Evolutionary conservation across 2,113 vertebrate species (phyloP), one percentile per base, ranked within the genome.

Genomic region (Antigone vipio): DNA sequence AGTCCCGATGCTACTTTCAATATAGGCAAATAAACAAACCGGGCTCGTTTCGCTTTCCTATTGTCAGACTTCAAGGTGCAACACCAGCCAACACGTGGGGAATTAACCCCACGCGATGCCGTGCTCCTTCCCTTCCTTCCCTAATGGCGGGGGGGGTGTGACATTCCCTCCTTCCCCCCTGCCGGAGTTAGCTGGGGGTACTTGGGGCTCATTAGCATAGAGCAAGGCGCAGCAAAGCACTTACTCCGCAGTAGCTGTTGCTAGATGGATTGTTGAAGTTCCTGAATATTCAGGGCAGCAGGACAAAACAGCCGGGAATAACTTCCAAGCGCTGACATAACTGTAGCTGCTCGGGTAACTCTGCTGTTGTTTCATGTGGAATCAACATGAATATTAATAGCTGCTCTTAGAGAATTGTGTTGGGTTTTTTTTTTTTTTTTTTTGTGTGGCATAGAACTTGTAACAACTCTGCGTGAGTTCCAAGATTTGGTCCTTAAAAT

Each of bases 261-360:
- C 64, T 83, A 15, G 76, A 45, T 80, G 88, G 89, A 40, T 91
- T 44, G 82, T 29, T 73, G 77, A 73, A 82, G 88, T 85, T 80
- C 86, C 84, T 88, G 78, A 92, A 81, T 96, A 90, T 92, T 94
- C 73, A 94, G 92, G 76, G 78, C 38, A 85, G 79, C 82, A 76
- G 85, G 93, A 88, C 86, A 96, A 82, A 95, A 79, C 89, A 92
- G 80, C 66, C 59, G 85, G 88, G 88, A 96, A 89, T 85, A 95
- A 88, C 89, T 95, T 91, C 90, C 87, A 77, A 62, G 82, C 40
- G 42, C 88, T 95, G 85, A 69, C 92, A 89, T 92, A 93, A 85
- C 49, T 84, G 78, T 85, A 95, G 92, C 88, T 76, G 82, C 89
- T 86, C 30, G 47, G 75, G 78, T 87, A 73, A 49, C 89, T 77